Conservation (phyloP, 2,113 vertebrate genomes). For the Hymenochirus boettgeri region DNA sequence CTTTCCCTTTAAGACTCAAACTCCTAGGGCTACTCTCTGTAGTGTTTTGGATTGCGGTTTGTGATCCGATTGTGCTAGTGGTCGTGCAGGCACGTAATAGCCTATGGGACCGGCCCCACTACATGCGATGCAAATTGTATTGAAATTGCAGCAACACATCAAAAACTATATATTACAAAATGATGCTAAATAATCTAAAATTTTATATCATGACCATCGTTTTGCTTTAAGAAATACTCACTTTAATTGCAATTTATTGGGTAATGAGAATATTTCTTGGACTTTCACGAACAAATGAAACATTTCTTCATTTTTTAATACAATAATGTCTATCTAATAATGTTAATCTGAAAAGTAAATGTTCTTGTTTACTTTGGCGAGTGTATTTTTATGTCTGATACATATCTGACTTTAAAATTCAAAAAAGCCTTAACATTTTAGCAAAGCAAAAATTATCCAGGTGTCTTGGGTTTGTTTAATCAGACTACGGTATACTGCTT, state of each 20-base stretch:
- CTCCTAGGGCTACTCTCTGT: too few species aligned
- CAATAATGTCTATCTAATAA: slow-evolving; percentile 9
- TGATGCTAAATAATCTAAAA: too few species aligned
- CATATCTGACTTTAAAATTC: slow-evolving; percentile 21
- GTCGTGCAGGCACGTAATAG: too few species aligned
- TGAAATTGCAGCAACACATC: too few species aligned
- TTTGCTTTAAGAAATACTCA: slow-evolving; percentile 10
- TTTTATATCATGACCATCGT: too few species aligned
- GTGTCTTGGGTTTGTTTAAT: slow-evolving; percentile 40
- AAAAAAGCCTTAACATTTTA: slow-evolving; percentile 30
- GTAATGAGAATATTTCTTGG: slow-evolving; percentile 19
- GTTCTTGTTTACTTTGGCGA: slow-evolving; percentile 23
- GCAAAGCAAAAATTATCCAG: slow-evolving; percentile 22
- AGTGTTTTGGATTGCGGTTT: too few species aligned
- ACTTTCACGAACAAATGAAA: slow-evolving; percentile 2
- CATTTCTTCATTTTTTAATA: slow-evolving; percentile 30
- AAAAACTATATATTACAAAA: too few species aligned
- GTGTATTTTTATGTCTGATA: slow-evolving; percentile 18
- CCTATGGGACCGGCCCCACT: too few species aligned
- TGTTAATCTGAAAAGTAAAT: slow-evolving; percentile 34
- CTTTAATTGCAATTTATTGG: slow-evolving; percentile 30
- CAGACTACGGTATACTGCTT: slow-evolving; percentile 29
- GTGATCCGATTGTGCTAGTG: too few species aligned
- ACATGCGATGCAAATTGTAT: too few species aligned
- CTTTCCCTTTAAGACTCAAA: too few species aligned